These are phyloP conservation scores for Larimichthys crocea DNA, from an alignment of 2,113 vertebrate genomes.

Conservation along the genomic window DNA sequence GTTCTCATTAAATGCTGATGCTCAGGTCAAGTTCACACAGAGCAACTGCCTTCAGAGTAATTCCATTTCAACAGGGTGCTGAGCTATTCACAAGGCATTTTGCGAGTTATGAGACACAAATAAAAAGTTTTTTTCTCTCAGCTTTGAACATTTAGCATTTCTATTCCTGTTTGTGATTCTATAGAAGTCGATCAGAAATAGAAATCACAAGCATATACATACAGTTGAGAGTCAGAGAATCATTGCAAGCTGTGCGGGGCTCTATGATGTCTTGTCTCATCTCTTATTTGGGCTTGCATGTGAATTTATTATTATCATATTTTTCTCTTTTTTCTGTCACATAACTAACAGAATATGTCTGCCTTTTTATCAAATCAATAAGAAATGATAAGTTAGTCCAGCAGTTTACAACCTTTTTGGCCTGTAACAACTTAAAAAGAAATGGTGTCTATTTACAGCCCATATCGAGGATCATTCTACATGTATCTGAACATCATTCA, in stretches of 20 bases:
- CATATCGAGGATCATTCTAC: neutral
- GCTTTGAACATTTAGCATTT: conserved; percentile 63
- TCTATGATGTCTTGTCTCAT: neutral
- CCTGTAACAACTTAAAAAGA: neutral
- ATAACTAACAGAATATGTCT: neutral
- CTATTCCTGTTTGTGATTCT: conserved; percentile 40
- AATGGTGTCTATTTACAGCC: neutral
- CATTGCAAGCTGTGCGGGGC: conserved; percentile 22
- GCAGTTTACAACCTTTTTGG: neutral
- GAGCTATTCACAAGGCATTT: conserved; percentile 60
- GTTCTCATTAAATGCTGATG: conserved; percentile 75
- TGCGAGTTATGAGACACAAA: conserved; percentile 58
- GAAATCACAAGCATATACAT: conserved; percentile 24
- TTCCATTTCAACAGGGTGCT: conserved; percentile 47
- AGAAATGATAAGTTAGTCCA: neutral
- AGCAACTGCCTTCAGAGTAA: conserved; percentile 51
- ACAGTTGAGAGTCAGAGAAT: conserved; percentile 22
- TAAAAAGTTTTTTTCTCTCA: conserved; percentile 53
- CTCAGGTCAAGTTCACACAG: conserved; percentile 68
- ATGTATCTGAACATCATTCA: neutral
- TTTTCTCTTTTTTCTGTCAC: neutral
- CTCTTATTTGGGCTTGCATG: neutral
- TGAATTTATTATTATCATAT: neutral
- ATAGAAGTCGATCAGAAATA: conserved; percentile 21
- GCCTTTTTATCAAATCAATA: neutral